Conservation (phyloP, 2,888 invertebrate species). For the Orthonychiurus folsomi region DNA sequence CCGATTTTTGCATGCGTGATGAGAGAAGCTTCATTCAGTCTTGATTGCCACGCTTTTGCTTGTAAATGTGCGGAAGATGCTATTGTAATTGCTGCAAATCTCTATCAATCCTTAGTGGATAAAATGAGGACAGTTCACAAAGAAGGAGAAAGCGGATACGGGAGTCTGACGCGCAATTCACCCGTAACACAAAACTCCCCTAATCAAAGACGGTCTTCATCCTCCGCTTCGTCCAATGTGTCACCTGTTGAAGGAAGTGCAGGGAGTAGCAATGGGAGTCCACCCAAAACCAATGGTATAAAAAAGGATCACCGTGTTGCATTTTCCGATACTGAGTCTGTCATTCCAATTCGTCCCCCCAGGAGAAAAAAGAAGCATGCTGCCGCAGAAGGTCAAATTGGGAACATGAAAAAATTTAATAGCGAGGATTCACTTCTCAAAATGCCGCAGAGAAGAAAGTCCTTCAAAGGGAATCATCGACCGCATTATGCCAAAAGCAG, state of each 20-base stretch:
- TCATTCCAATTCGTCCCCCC: slow-evolving; percentile 60
- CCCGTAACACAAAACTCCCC: slow-evolving; percentile 29
- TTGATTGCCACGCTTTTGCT: slow-evolving; percentile 85
- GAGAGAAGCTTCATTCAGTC: slow-evolving; percentile 63
- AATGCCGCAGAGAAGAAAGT: slow-evolving; percentile 31
- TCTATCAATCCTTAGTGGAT: slow-evolving; percentile 78
- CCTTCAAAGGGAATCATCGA: slow-evolving; percentile 22
- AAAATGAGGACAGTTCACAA: slow-evolving; percentile 45
- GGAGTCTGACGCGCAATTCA: slow-evolving; percentile 35
- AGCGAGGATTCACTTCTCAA: slow-evolving; percentile 38
- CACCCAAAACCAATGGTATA: not conserved
- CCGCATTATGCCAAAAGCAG: slow-evolving; percentile 25
- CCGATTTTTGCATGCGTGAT: slow-evolving; percentile 77
- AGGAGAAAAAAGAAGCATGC: slow-evolving; percentile 48
- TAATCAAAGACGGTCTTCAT: slow-evolving; percentile 26
- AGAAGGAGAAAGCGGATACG: slow-evolving; percentile 40
- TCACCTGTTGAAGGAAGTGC: slow-evolving; percentile 4
- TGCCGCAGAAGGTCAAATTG: slow-evolving; percentile 49
- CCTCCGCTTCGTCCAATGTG: not conserved
- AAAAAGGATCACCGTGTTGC: slow-evolving; percentile 29
- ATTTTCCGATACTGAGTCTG: slow-evolving; percentile 37
- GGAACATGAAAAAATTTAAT: slow-evolving; percentile 41
- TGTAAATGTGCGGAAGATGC: slow-evolving; percentile 84
- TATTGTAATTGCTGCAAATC: slow-evolving; percentile 79
- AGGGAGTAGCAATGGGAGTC: slow-evolving; percentile 11